Conservation (phyloP, 2,888 invertebrate species). For the Phymatocera aterrima region DNA sequence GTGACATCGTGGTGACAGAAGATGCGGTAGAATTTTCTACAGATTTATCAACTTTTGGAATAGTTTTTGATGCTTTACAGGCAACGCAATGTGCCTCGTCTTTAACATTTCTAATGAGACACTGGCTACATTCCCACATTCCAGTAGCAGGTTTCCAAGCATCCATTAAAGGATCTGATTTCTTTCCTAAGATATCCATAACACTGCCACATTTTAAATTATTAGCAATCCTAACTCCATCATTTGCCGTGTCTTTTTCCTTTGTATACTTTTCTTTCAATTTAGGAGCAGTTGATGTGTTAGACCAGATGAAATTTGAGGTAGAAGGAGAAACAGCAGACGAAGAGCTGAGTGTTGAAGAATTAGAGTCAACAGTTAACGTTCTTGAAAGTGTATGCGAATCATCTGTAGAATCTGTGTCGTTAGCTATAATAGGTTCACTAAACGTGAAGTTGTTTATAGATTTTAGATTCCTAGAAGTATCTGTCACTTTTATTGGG, state of each 20-base stretch:
- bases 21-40: slow-evolving; percentile 36
- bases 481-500: slow-evolving; percentile 75
- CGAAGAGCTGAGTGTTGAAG: slow-evolving; percentile 40
- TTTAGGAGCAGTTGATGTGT: slow-evolving; percentile 65
- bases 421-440: slow-evolving; percentile 74
- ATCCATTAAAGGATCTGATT: slow-evolving; percentile 41
- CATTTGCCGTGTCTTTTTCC: slow-evolving; percentile 53
- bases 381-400: slow-evolving; percentile 50
- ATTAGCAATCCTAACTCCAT: slow-evolving; percentile 54
- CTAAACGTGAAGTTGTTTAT: slow-evolving; percentile 79
- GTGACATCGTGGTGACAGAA: slow-evolving; percentile 40
- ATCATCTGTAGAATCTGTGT: slow-evolving; percentile 54
- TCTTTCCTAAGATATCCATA: slow-evolving; percentile 72
- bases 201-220: slow-evolving; percentile 74
- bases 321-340: slow-evolving; percentile 49
- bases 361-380: slow-evolving; percentile 52
- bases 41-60: slow-evolving; percentile 48
- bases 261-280: slow-evolving; percentile 64
- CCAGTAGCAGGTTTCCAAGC: slow-evolving; percentile 23
- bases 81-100: slow-evolving; percentile 65
- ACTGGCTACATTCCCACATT: slow-evolving; percentile 72
- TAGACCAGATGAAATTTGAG: slow-evolving; percentile 69
- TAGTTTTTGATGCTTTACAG: slow-evolving; percentile 65
- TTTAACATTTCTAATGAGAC: slow-evolving; percentile 69
- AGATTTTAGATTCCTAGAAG: slow-evolving; percentile 73